Conservation (phyloP, 1,140 invertebrate species). For the Chrysopa pallens region DNA sequence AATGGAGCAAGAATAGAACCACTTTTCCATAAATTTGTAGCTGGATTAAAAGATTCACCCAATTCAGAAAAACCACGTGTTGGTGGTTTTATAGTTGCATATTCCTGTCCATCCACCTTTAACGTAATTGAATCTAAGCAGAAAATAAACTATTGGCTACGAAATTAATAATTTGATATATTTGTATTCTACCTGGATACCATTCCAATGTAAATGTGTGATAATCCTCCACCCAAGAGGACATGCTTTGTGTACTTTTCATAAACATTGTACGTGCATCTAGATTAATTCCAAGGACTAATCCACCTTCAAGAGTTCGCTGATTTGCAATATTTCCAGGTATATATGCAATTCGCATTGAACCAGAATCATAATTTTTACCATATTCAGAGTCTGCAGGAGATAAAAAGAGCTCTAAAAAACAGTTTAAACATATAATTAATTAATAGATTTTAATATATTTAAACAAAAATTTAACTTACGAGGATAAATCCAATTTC, state of each 20-base stretch:
- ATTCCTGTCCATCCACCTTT: background rate
- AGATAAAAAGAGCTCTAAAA: slow-evolving; percentile 34
- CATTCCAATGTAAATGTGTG: slow-evolving; percentile 39
- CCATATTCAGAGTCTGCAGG: slow-evolving; percentile 31
- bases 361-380: slow-evolving; percentile 27
- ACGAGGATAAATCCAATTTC: slow-evolving; percentile 68
- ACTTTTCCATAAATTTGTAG: background rate
- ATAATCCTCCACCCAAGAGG: slow-evolving; percentile 36
- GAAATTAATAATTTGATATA: background rate
- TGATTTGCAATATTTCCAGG: slow-evolving; percentile 21
- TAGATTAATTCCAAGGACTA: slow-evolving; percentile 15
- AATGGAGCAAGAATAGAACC: too few relatives aligned
- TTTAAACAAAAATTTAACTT: slow-evolving; percentile 7
- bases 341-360: slow-evolving; percentile 23
- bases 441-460: background rate
- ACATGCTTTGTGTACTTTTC: slow-evolving; percentile 21
- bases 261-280: slow-evolving; percentile 22
- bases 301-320: slow-evolving; percentile 19
- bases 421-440: slow-evolving; percentile 5
- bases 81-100: background rate
- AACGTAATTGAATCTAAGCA: background rate
- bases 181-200: slow-evolving; percentile 27
- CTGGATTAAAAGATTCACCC: background rate
- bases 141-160: background rate
- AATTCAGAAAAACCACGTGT: background rate